A percentile compares a stretch with the other conserved stretches of the same genome.
Conservation (phyloP, 2,888 invertebrate species). For the Leucophenga maculata region DNA sequence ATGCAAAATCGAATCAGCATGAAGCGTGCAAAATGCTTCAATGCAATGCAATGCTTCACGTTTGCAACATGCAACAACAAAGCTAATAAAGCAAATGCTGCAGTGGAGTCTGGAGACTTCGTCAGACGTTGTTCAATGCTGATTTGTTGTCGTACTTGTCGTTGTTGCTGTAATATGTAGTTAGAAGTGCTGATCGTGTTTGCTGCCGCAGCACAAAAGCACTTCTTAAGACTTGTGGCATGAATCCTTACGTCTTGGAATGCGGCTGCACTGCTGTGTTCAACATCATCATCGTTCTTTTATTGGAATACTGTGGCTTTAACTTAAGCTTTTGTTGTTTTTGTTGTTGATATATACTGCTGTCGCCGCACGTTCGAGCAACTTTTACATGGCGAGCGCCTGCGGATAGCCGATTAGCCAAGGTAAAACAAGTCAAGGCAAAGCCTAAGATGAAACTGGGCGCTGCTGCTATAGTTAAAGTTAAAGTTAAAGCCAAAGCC, state of each 20-base stretch:
- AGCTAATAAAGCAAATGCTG: constrained; percentile 13
- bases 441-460: neutral
- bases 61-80: constrained; percentile 4
- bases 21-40: neutral
- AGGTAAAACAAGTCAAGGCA: constrained; percentile 49
- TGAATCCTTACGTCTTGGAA: constrained; percentile 62
- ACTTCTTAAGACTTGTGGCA: constrained; percentile 35
- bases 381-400: constrained; percentile 56
- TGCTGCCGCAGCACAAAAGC: neutral
- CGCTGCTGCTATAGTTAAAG: neutral
- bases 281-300: neutral
- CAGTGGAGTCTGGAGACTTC: neutral
- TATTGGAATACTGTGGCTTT: neutral
- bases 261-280: constrained; percentile 28
- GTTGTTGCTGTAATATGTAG: constrained; percentile 2
- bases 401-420: constrained; percentile 55
- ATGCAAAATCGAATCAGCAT: neutral
- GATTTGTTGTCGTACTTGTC: constrained; percentile 18
- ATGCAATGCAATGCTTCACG: neutral
- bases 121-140: neutral
- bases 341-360: constrained; percentile 40
- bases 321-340: neutral
- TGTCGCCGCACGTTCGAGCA: constrained; percentile 64
- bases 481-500: constrained; percentile 18
- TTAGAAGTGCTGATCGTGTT: too few species aligned